Percentiles rank a stretch among this genome's conserved stretches.
Evolutionary conservation across 2,113 vertebrate genomes (phyloP).

Genomic region (Lucifuga dentata): DNA sequence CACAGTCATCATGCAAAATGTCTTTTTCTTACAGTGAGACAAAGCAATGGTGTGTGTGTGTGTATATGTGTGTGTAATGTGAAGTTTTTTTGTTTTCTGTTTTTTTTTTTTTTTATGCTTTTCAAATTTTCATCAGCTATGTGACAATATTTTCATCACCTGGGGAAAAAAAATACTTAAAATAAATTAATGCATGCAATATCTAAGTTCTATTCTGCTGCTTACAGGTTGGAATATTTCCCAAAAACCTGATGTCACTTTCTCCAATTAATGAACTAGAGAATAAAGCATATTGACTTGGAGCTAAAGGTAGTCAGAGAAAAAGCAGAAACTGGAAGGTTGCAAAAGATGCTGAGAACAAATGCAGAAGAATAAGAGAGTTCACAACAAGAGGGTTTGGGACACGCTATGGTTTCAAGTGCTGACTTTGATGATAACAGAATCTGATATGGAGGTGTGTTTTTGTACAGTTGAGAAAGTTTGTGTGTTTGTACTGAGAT

Average conservation of each 20-base stretch:
- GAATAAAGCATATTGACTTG: conserved; percentile 4
- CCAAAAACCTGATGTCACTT: neutral
- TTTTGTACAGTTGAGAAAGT: conserved; percentile 34
- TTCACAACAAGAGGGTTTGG: conserved; percentile 18
- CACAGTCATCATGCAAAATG: no score
- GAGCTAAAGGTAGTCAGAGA: neutral
- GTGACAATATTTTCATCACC: no score
- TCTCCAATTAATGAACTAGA: neutral
- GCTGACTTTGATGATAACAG: conserved; percentile 54
- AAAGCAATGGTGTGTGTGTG: no score
- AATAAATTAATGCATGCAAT: neutral
- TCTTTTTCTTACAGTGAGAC: no score
- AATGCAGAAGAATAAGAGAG: neutral
- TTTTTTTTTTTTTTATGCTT: no score
- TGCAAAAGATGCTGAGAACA: neutral
- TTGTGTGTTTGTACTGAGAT: conserved; percentile 11
- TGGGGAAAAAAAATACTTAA: no score
- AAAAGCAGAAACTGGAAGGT: neutral
- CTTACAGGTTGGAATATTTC: neutral
- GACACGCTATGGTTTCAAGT: conserved; percentile 39
- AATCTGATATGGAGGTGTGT: conserved; percentile 43
- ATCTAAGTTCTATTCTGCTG: neutral
- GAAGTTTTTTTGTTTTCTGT: no score
- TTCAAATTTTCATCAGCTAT: no score
- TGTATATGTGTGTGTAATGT: no score